A percentile compares a stretch with the other conserved stretches of the same genome.
Conservation (phyloP, 2,113 vertebrate genomes). For the Scartelaos histophorus region DNA sequence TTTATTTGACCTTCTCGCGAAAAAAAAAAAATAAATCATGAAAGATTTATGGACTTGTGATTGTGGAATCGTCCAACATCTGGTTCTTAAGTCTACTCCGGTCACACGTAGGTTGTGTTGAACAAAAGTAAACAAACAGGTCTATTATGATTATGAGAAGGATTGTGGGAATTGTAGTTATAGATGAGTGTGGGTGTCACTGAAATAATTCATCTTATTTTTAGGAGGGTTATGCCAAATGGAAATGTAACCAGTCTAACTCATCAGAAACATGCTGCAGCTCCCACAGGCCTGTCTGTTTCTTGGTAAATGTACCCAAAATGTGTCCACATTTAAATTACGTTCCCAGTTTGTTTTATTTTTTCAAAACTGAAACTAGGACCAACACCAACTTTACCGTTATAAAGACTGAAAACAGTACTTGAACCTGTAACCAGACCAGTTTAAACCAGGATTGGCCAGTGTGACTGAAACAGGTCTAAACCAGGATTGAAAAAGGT, state of each 20-base stretch:
- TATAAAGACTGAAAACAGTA: no score
- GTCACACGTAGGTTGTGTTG: constrained; percentile 11
- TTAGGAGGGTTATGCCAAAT: no score
- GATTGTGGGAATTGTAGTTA: background rate
- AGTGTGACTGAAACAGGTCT: no score
- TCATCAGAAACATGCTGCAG: no score
- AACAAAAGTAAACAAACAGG: constrained; percentile 21
- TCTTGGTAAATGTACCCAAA: background rate
- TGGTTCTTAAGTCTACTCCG: constrained; percentile 31
- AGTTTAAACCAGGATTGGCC: no score
- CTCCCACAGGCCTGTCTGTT: background rate
- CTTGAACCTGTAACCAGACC: no score
- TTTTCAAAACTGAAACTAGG: no score
- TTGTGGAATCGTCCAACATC: constrained; percentile 42
- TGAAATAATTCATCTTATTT: background rate
- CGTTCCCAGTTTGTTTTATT: no score
- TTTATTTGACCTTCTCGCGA: constrained; percentile 57
- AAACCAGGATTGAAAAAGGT: no score
- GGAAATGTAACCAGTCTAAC: no score
- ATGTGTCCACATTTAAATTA: background rate
- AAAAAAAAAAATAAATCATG: constrained; percentile 11
- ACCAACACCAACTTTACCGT: no score
- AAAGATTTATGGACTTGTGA: constrained; percentile 62
- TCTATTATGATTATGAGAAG: background rate
- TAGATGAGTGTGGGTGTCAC: background rate